These are phyloP conservation scores for Zaprionus tsacasi DNA, from an alignment of 1,140 invertebrate genomes.

Conservation along the genomic window DNA sequence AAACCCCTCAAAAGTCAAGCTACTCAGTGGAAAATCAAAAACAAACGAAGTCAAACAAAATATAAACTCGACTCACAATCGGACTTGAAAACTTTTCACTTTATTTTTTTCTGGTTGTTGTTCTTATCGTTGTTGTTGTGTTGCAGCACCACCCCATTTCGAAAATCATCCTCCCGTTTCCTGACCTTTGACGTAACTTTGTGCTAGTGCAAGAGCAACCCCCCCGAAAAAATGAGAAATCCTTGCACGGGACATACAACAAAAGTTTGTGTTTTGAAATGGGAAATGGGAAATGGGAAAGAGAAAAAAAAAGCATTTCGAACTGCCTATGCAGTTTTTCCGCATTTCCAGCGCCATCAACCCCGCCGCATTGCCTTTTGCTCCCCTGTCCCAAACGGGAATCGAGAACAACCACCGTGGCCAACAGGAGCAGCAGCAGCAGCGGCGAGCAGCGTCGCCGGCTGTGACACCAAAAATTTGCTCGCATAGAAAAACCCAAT, in stretches of 20 bases:
- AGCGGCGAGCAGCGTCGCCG: slow-evolving; percentile 1
- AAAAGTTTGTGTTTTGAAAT: background rate
- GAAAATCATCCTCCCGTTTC: slow-evolving; percentile 27
- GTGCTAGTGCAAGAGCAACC: slow-evolving; percentile 27
- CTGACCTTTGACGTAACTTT: slow-evolving; percentile 57
- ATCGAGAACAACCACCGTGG: slow-evolving; percentile 61
- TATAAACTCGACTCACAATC: slow-evolving; percentile 25
- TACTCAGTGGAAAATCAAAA: slow-evolving; percentile 8
- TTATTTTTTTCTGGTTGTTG: slow-evolving; percentile 2
- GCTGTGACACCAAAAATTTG: slow-evolving; percentile 49
- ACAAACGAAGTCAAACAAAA: background rate
- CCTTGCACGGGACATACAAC: slow-evolving; percentile 38
- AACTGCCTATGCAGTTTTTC: slow-evolving; percentile 53
- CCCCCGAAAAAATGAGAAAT: slow-evolving; percentile 25
- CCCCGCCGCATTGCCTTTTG: slow-evolving; percentile 16
- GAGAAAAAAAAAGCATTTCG: slow-evolving; percentile 20
- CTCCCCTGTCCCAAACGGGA: slow-evolving; percentile 61
- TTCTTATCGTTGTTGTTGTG: no score
- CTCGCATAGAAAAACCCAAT: slow-evolving; percentile 62
- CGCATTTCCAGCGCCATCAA: slow-evolving; percentile 41
- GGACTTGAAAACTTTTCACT: slow-evolving; percentile 49
- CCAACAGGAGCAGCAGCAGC: background rate
- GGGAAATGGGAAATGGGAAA: slow-evolving; percentile 5
- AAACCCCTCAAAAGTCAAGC: slow-evolving; percentile 47
- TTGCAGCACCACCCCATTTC: slow-evolving; percentile 14